Evolutionary conservation across 2,888 invertebrate genomes (phyloP).

Genomic region (Bombylius major): DNA sequence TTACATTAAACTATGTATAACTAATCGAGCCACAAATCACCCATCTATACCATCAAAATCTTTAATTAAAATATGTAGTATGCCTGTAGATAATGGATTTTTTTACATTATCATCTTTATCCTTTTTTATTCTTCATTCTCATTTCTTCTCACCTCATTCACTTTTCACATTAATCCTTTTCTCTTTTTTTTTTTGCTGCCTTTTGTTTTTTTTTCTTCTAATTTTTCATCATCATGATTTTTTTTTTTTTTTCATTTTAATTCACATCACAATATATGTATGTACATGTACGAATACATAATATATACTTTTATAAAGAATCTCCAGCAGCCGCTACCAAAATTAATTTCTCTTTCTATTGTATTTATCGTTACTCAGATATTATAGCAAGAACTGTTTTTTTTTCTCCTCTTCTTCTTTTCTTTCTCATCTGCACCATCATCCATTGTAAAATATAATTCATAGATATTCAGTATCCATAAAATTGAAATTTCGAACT

Average conservation of each 20-base stretch:
- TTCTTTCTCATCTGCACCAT: too few species aligned
- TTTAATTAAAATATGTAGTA: constrained; percentile 8
- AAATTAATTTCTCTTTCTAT: too few species aligned
- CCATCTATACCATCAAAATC: constrained; percentile 5
- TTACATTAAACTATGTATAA: constrained; percentile 3
- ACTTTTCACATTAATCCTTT: not conserved
- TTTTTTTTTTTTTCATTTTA: too few species aligned
- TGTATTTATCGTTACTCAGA: too few species aligned
- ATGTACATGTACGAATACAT: too few species aligned
- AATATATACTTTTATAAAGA: too few species aligned
- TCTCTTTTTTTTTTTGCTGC: not conserved
- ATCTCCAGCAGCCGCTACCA: too few species aligned
- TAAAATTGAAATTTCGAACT: constrained; percentile 3
- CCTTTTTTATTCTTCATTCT: not conserved
- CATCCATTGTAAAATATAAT: too few species aligned
- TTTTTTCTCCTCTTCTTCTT: too few species aligned
- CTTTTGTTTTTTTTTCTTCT: not conserved
- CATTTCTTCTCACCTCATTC: not conserved
- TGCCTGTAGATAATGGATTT: not conserved
- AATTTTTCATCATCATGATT: not conserved
- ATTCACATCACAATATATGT: too few species aligned
- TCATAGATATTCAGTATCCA: not conserved
- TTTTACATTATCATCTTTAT: not conserved
- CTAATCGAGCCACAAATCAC: constrained; percentile 9
- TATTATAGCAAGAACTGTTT: too few species aligned